phyloP scores from a whole-genome alignment of 2,888 invertebrate species.

The Drosophila maculinotata region DNA sequence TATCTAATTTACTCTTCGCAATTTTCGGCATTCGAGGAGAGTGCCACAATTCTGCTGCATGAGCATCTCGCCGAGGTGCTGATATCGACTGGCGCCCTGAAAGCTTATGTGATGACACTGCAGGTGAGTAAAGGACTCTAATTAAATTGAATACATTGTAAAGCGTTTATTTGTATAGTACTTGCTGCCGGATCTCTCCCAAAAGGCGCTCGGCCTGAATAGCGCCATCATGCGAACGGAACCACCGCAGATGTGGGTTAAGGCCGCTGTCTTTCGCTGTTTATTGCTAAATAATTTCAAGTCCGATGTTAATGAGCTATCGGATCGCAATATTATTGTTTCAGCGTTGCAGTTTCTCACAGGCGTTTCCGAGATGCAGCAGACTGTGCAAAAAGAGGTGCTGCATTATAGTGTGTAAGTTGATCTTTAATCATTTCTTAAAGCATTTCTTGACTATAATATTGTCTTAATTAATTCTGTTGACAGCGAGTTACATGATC shows the following conservation, averaged over 20 bases:
- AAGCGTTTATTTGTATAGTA: conserved; percentile 54
- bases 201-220: conserved; percentile 65
- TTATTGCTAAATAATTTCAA: conserved; percentile 82
- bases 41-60: conserved; percentile 73
- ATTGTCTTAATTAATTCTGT: neutral
- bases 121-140: conserved; percentile 61
- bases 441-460: no score
- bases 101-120: conserved; percentile 75
- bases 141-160: neutral
- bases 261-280: conserved; percentile 74
- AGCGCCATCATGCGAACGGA: conserved; percentile 74
- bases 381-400: conserved; percentile 79
- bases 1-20: conserved; percentile 66
- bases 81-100: conserved; percentile 59
- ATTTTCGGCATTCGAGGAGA: conserved; percentile 81
- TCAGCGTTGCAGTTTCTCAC: conserved; percentile 80
- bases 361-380: conserved; percentile 78
- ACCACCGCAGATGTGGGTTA: conserved; percentile 77
- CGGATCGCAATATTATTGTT: conserved; percentile 79
- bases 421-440: neutral
- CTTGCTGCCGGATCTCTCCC: conserved; percentile 72
- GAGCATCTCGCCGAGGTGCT: conserved; percentile 78
- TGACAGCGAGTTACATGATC: conserved; percentile 73
- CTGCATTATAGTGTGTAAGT: conserved; percentile 86
- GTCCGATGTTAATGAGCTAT: conserved; percentile 71